These are phyloP conservation scores for Taurulus bubalis DNA, from an alignment of 2,113 vertebrate genomes.

Conservation along the genomic window DNA sequence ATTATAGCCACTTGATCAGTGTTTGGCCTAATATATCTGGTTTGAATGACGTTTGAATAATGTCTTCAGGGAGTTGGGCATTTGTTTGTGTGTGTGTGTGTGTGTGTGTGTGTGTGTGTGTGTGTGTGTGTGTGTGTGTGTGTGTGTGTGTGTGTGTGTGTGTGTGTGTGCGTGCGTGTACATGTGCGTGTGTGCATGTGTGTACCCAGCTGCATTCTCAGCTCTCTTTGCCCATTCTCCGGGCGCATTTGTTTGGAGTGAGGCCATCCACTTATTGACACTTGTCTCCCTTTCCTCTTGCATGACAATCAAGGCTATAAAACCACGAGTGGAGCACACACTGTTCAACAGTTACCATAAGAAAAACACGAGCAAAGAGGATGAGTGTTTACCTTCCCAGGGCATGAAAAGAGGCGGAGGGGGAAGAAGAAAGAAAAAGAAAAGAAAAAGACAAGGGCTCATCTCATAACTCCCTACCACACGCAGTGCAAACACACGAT, in stretches of 20 bases:
- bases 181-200: conserved; percentile 48
- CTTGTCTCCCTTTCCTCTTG: conserved; percentile 74
- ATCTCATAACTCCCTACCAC: conserved; percentile 51
- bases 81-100: background rate
- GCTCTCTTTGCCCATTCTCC: conserved; percentile 66
- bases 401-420: conserved; percentile 73
- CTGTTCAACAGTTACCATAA: conserved; percentile 80
- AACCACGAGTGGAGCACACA: conserved; percentile 81
- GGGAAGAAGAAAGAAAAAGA: conserved; percentile 42
- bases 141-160: background rate
- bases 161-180: background rate
- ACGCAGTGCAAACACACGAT: conserved; percentile 8
- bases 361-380: conserved; percentile 76
- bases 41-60: conserved; percentile 39
- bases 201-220: conserved; percentile 82
- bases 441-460: conserved; percentile 35
- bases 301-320: conserved; percentile 84
- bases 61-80: conserved; percentile 30
- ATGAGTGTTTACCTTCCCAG: conserved; percentile 84
- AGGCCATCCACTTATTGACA: conserved; percentile 84
- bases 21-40: conserved; percentile 5
- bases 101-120: background rate
- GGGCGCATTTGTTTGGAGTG: conserved; percentile 78
- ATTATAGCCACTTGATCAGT: conserved; percentile 7
- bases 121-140: background rate